Evolutionary conservation across 2,797 vertebrate species (phyloP), one percentile per base, ranked within the genome.

Genomic region (Cuculus canorus): DNA sequence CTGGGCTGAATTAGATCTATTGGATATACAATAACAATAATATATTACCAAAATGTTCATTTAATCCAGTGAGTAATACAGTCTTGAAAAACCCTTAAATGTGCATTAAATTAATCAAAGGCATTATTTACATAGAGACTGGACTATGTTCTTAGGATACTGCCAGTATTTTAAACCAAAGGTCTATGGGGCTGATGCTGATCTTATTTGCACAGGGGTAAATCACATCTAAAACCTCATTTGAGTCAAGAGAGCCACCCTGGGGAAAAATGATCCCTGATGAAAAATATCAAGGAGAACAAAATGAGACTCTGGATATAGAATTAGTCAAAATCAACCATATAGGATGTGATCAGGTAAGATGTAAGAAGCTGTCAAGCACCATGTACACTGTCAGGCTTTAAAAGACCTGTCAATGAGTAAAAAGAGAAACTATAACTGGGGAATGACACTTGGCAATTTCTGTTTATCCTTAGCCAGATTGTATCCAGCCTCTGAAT

Each of bases 1-100:
- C 76, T 95, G 71, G 94, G 95, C 96, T 96, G 93, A 96, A 98
- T 97, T 83, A 96, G 85, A 80, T 94, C 92, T 94, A 88, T 71
- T 95, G 92, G 76, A 78, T 91, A 76, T 97, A 96, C 61, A 96
- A 93, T 82, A 91, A 75, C 66, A 95, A 79, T 73, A 96, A 97
- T 93, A 82, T 60, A 92, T 95, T 95, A 91, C 24, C 77, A 95
- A 97, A 97, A 96, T 86, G 25, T 86, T 64, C 56, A 66, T 96
- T 95, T 95, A 95, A 84, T 90, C 64, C 43, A 90, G 77, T 54
- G 56, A 91, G n/a, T 95, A 64, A 93, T 76, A 78, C 2, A 8
- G 60, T 52, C 61, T 85, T 76, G 72, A 95, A 95, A 94, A 95
- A 19, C 6, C 27, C 33, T 79, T 64, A 93, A 84, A 86, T 88